Conservation (phyloP, 1,140 invertebrate genomes). For the Lineus longissimus region DNA sequence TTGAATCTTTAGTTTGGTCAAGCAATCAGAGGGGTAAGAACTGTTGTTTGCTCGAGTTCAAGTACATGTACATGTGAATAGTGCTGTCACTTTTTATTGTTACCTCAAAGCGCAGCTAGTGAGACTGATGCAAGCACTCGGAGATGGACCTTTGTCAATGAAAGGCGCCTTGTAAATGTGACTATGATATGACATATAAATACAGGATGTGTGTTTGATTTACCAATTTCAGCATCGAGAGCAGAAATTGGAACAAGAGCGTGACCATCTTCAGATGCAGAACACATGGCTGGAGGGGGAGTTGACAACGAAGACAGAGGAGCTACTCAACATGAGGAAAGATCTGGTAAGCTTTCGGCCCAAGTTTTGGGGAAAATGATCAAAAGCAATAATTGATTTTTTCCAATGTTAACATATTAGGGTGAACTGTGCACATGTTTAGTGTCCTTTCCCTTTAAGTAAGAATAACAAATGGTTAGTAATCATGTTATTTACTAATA, state of each 20-base stretch:
- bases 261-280: constrained; percentile 68
- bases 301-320: constrained; percentile 68
- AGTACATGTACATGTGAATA: too few species aligned
- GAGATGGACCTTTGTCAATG: too few species aligned
- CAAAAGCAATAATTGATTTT: too few species aligned
- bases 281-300: constrained; percentile 72
- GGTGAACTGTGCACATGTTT: background rate
- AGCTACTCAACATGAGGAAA: constrained; percentile 70
- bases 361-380: background rate
- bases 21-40: too few species aligned
- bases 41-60: too few species aligned
- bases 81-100: too few species aligned
- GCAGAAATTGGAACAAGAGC: constrained; percentile 77
- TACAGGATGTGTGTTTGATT: too few species aligned
- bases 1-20: too few species aligned
- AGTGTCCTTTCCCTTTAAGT: constrained; percentile 7
- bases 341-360: constrained; percentile 61
- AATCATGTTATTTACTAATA: background rate
- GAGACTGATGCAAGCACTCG: too few species aligned
- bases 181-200: too few species aligned
- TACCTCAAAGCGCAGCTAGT: too few species aligned
- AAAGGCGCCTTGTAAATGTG: too few species aligned
- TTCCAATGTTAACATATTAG: background rate
- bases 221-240: constrained; percentile 60
- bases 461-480: background rate